Evolutionary conservation across 2,113 vertebrate species (phyloP).

Genomic region (Glaucomys volans): DNA sequence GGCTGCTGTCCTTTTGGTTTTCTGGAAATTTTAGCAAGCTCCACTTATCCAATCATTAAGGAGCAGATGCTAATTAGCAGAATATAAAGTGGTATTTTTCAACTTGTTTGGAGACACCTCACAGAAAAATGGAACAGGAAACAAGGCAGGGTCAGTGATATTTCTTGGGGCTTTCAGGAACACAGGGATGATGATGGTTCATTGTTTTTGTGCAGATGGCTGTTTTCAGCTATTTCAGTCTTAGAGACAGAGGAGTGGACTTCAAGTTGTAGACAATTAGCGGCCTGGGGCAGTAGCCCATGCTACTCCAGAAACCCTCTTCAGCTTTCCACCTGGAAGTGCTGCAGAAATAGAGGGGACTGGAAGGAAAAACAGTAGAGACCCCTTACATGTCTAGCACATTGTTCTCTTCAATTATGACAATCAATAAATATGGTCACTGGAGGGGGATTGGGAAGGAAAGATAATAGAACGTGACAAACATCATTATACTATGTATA

Average conservation of each 20-base stretch:
- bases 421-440: conserved; percentile 72
- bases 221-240: background rate
- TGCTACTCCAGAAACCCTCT: background rate
- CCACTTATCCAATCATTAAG: background rate
- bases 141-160: background rate
- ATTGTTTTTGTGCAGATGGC: background rate
- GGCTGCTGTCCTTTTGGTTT: background rate
- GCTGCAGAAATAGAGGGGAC: background rate
- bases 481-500: too few species aligned
- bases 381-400: conserved; percentile 43
- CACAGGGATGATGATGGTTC: background rate
- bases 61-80: background rate
- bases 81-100: background rate
- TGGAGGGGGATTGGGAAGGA: too few species aligned
- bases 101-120: background rate
- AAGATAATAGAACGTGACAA: too few species aligned
- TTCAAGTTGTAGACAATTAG: too few species aligned
- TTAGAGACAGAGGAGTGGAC: background rate
- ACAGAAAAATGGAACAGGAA: background rate
- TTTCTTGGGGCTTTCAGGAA: background rate
- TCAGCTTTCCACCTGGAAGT: background rate
- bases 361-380: conserved; percentile 45
- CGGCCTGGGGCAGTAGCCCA: background rate
- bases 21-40: background rate
- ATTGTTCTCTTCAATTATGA: conserved; percentile 43